A percentile compares a stretch with the other conserved stretches of the same genome.
Conservation (phyloP, 2,113 vertebrate genomes). For the Artemisiospiza belli region DNA sequence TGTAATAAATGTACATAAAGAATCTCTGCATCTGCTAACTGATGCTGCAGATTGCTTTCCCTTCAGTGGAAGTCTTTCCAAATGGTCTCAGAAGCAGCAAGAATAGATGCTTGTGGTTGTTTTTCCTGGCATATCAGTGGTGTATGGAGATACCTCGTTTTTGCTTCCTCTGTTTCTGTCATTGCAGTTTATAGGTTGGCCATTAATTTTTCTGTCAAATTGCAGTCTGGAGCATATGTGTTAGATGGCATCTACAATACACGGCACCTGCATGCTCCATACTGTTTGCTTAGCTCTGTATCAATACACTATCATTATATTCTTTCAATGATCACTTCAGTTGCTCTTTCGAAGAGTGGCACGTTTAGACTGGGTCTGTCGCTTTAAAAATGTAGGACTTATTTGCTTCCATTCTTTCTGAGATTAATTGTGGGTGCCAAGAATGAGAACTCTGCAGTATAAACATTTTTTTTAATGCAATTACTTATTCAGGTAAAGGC, state of each 20-base stretch:
- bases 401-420: not conserved
- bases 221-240: not conserved
- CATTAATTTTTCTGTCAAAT: slow-evolving; percentile 35
- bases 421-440: not conserved
- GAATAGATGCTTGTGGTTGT: not conserved
- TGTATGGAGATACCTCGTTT: not conserved
- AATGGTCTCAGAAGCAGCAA: not conserved
- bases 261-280: not conserved
- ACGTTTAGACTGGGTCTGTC: not conserved
- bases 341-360: not conserved
- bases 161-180: slow-evolving; percentile 9
- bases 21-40: slow-evolving; percentile 9
- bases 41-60: not conserved
- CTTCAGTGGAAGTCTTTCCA: not conserved
- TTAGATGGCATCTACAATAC: not conserved
- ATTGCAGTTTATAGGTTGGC: not conserved
- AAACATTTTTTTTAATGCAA: not conserved
- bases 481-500: slow-evolving; percentile 13
- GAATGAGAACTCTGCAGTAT: not conserved
- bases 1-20: not conserved
- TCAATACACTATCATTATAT: not conserved
- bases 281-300: not conserved
- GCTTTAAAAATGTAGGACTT: not conserved
- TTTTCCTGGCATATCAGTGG: not conserved
- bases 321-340: not conserved